Evolutionary conservation across 37 sponge, comb jelly and placozoan genomes (phyloP), one percentile per base, ranked within the genome.

Genomic region (Lycopodina hypogea): DNA sequence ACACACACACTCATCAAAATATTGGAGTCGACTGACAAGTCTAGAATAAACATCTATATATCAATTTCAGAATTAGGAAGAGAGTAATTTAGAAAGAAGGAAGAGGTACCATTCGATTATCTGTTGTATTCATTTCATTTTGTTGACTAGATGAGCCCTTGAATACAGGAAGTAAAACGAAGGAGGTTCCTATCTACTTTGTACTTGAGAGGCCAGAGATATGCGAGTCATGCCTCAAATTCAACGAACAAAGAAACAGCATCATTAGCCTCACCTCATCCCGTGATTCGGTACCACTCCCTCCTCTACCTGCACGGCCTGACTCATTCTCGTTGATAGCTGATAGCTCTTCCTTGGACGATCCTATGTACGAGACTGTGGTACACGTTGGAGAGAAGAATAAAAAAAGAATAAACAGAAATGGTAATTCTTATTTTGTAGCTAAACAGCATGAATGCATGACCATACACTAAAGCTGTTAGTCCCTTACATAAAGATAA

Each of bases 181-280:
- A 45, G 48, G 9, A 45, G 4, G 68, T 4, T 36, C 71, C 71
- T 9, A 39, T 70, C 22, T 70, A 70, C 71, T 48, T 41, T n/a
- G 71, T 48, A 14, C 48, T 70, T 45, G 71, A 70, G 66, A 19
- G 66, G 30, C 66, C 66, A 32, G 17, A 30, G 45, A 9, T 70
- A 48, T 41, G 42, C n/a, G 28, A 70, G 4, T 39, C 71, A n/a
- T 41, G 48, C 48, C 2, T 41, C 14, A 65, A 12, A 38, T 41
- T 14, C 6, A 23, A 70, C 71, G 4, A 23, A 14, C 71, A 41
- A 2, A 70, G 61, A 15, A 60, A 60, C 61, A 23, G 28, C 29
- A 6, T 17, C 14, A 23, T 28, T 15, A 7, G 14, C 28, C 29
- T 12, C 61, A 7, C 3, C 61, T 28, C 28, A n/a, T n/a, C n/a